Base-by-base conservation (phyloP, 1,140 invertebrate genomes). In the Drosophila ficusphila region DNA sequence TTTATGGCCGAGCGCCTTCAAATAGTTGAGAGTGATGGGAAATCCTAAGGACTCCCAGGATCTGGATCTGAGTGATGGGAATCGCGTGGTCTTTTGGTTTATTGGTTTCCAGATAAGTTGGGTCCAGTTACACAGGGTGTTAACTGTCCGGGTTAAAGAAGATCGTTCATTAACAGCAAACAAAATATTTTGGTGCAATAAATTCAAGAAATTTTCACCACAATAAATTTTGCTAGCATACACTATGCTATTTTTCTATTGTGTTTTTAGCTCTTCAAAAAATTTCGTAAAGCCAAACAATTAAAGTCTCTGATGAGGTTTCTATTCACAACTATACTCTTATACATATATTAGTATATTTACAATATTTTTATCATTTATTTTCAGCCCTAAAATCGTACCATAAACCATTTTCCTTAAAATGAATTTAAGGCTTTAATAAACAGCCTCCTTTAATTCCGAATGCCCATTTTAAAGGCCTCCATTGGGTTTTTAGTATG, bases 401-500 rank as follows among this genome's bases (percentile, higher is more conserved):
- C 9, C 27, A 7, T 8, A 0, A 9, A 1, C 27, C 8, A 18
- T 4, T 4, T 19, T 21, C 6, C n/a, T 12, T 12, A 23, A 8
- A 21, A 12, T 14, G 12, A 11, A 2, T 23, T 42, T 1, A 33
- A 33, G 11, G 2, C 29, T 8, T 12, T 9, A 18, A 11, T 16
- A 6, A 7, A 27, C 1, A 8, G 2, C 4, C n/a, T 16, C 9
- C 29, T 29, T 54, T 0, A n/a, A 23, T 21, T 61, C 25, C 33
- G 34, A 19, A 44, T 19, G 25, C 8, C 38, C 64, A 67, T 74
- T 82, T 83, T 81, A 83, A 85, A 71, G 70, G 34, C 48, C 29
- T 68, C 33, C 51, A 16, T 46, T 44, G 33, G 41, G 46, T 38
- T 14, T 65, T 86, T 70, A 88, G 48, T 86, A 81, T 86, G 82